Evolutionary conservation across 2,888 invertebrate species (phyloP).

Genomic region (Cephus nigrinus): DNA sequence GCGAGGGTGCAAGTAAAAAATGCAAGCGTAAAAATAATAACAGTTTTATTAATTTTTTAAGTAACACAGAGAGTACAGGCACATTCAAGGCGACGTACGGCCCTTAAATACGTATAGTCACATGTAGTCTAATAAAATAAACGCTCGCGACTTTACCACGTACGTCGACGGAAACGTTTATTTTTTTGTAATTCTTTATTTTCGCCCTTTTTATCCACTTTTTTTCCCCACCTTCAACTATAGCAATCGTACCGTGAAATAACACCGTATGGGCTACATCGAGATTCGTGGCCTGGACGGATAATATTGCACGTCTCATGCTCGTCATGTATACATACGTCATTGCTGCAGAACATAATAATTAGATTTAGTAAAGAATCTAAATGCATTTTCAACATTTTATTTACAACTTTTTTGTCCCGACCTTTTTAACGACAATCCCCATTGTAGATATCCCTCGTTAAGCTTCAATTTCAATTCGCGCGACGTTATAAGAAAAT

Average conservation of each 20-base stretch:
- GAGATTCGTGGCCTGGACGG: not conserved
- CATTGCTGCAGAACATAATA: not conserved
- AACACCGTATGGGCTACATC: not conserved
- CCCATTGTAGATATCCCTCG: not conserved
- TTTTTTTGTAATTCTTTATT: not conserved
- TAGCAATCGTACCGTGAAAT: not conserved
- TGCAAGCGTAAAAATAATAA: conserved; percentile 57
- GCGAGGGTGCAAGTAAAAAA: conserved; percentile 48
- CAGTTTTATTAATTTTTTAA: conserved; percentile 57
- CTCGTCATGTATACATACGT: not conserved
- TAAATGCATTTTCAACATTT: not conserved
- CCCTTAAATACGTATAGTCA: conserved; percentile 10
- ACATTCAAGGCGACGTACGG: conserved; percentile 40
- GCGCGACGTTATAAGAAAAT: not conserved
- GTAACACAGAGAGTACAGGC: conserved; percentile 58
- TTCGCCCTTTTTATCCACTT: not conserved
- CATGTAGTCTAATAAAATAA: not conserved
- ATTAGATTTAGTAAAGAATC: not conserved
- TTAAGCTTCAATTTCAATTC: not conserved
- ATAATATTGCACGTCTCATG: not conserved
- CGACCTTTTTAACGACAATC: not conserved
- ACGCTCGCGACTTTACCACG: not conserved
- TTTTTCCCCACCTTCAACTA: conserved; percentile 3
- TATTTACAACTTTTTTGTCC: not conserved
- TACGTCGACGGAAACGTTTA: not conserved